Conservation (phyloP, 1,140 invertebrate species). For the Macrobrachium nipponense region DNA sequence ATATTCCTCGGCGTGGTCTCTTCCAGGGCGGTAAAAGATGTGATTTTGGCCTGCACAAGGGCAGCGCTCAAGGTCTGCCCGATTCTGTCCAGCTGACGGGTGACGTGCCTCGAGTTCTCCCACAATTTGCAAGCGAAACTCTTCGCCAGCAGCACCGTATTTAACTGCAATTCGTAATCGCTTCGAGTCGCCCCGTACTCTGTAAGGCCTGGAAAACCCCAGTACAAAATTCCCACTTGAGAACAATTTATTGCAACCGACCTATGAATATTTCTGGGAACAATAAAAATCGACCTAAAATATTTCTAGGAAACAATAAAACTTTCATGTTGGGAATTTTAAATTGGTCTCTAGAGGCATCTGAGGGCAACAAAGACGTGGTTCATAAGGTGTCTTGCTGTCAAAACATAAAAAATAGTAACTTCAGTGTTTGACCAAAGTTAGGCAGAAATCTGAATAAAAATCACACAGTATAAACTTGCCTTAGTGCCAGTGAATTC, state of each 20-base stretch:
- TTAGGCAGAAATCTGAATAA: no score
- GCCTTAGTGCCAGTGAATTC: no score
- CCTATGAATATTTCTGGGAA: not conserved
- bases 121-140: constrained; percentile 78
- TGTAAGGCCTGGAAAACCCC: constrained; percentile 67
- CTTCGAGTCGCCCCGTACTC: constrained; percentile 67
- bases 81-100: constrained; percentile 79
- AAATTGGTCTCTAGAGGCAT: no score
- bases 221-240: not conserved
- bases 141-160: constrained; percentile 76
- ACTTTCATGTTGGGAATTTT: not conserved
- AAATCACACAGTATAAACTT: no score
- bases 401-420: no score
- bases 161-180: constrained; percentile 70
- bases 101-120: constrained; percentile 81
- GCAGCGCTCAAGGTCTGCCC: constrained; percentile 76
- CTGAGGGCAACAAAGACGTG: no score
- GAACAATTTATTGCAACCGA: not conserved
- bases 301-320: not conserved
- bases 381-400: no score
- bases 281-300: constrained; percentile 1
- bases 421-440: no score
- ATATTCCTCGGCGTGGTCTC: constrained; percentile 79
- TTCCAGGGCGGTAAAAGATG: constrained; percentile 75
- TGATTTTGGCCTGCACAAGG: constrained; percentile 77